Base-by-base conservation (phyloP, 2,113 vertebrate species). In the Columba janthina region DNA sequence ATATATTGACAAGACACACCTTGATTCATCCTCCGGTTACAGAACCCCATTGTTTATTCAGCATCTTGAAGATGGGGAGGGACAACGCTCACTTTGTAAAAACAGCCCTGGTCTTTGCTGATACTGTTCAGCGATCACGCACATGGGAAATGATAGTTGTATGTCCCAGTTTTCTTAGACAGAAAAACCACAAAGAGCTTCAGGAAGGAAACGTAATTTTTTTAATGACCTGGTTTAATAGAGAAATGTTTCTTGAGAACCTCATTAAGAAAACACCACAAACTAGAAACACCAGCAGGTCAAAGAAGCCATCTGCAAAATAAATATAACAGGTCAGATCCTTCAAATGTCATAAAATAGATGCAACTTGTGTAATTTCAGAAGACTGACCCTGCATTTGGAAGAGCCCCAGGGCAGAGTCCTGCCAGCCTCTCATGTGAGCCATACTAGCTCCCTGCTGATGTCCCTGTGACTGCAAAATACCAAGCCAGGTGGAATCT, bases 191-290 rank as follows among this genome's bases (percentile, higher is more conserved):
- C 60, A 34, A 20, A 0, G 4, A 62, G 71, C 51, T 85, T 74
- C 74, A 79, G 28, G 40, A 73, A 96, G 70, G 65, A 93, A 96
- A 91, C 17, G 42, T 36, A 62, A 95, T 96, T 96, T 91, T 89
- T 96, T 83, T 44, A 94, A 96, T 96, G 74, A 96, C 90, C 88
- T 83, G 60, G 80, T 94, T 94, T 89, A 94, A 80, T 28, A 90
- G 85, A 93, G 61, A 95, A 89, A 94, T 70, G 67, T 76, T 96
- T 89, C 77, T 95, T 76, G 64, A 94, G 93, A 93, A 94, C 31
- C 74, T 91, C 67, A 79, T 85, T 91, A 4, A 48, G 93, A 76
- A 71, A 70, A 90, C 42, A 42, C 42, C 42, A 44, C 42, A 44
- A 44, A 82, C 50, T 10, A 92, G 89, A 87, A 92, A 90, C 42